Conservation (phyloP, 2,888 invertebrate genomes). For the Colletes collaris region DNA sequence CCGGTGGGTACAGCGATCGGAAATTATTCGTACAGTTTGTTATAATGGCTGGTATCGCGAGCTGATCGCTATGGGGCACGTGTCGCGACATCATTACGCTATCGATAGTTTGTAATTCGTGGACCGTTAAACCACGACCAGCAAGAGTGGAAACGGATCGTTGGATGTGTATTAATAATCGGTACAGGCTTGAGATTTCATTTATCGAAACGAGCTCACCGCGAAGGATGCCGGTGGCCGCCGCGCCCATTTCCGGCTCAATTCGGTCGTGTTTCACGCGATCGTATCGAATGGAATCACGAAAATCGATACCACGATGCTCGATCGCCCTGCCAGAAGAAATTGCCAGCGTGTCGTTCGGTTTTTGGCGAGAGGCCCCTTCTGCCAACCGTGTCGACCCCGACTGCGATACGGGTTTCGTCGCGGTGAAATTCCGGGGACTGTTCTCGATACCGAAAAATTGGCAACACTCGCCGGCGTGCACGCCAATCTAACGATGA, state of each 20-base stretch:
- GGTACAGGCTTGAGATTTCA: neutral
- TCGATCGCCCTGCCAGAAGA: neutral
- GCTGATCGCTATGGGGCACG: neutral
- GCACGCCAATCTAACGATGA: too few relatives aligned
- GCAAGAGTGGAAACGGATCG: constrained; percentile 27
- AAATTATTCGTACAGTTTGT: neutral
- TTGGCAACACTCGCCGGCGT: too few relatives aligned
- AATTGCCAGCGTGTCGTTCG: too few relatives aligned
- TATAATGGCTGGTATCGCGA: neutral
- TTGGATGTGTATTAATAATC: constrained; percentile 10
- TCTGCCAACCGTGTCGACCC: neutral
- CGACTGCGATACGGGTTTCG: neutral
- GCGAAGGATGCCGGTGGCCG: constrained; percentile 1
- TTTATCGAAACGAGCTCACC: constrained; percentile 13
- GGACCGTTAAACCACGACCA: constrained; percentile 47
- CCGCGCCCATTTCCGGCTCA: constrained; percentile 35
- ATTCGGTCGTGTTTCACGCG: constrained; percentile 20
- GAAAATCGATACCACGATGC: constrained; percentile 3
- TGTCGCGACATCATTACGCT: constrained; percentile 34
- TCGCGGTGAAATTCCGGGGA: neutral
- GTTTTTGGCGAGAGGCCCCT: constrained; percentile 3
- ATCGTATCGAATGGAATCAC: neutral
- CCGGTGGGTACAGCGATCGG: neutral
- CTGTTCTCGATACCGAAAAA: neutral
- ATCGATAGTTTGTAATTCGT: constrained; percentile 29